Evolutionary conservation across 2,113 vertebrate genomes (phyloP), one percentile per base, ranked within the genome.

Genomic region (Ursus arctos): DNA sequence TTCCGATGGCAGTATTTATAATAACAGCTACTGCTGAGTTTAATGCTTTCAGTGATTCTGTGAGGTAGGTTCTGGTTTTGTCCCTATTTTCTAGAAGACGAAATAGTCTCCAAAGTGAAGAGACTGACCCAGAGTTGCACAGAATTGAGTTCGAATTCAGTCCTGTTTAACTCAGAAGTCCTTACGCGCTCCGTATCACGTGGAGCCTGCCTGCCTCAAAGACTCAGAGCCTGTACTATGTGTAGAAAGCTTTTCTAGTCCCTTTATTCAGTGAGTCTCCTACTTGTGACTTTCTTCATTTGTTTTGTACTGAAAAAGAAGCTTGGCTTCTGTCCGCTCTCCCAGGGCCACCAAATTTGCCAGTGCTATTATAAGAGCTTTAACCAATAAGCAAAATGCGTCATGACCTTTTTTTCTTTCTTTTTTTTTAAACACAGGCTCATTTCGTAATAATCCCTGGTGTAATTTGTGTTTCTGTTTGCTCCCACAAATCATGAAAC

Each of bases 391-490:
- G 57, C 49, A 83, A 79, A 93, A 63, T 77, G 8, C 9, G 40
- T 96, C 22, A 55, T 82, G 51, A 55, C 72, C 72, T 74, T 18
- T n/a, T 69, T 18, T 67, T 18, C 72, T 74, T 93, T 85, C 79
- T 49, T 83, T 81, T 92, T 18, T 67, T 88, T 81, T 94, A 3
- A 77, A 31, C 31, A 47, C n/a, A 79, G 53, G 9, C 55, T 79
- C 13, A 18, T 94, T 51, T 69, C 49, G 18, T 94, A 84, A 95
- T 85, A 71, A 67, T 63, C 13, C 6, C 47, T 24, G 40, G 47
- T 14, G 49, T 83, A 36, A 72, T 47, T 96, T 65, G 28, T 89
- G 16, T 92, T 90, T 94, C 65, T 18, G 5, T 96, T 94, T 97
- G 55, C 4, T 69, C 71, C 49, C 55, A 80, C 43, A 88, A 49